A percentile compares a stretch with the other conserved stretches of the same genome.
Conservation (phyloP, 2,113 vertebrate genomes). For the Aphyosemion australe region DNA sequence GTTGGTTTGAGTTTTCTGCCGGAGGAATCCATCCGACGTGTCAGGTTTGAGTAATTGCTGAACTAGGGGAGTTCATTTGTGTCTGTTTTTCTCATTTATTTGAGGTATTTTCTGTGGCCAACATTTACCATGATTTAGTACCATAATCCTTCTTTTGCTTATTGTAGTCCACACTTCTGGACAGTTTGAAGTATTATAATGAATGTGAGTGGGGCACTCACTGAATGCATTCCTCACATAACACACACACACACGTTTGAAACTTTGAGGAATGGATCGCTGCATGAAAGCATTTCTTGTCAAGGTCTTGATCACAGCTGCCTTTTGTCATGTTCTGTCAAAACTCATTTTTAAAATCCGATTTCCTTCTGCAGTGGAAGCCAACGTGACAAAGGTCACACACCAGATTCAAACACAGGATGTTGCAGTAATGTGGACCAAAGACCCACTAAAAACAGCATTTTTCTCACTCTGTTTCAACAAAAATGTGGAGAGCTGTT, state of each 20-base stretch:
- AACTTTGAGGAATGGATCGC: constrained; percentile 1
- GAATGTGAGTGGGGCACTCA: background rate
- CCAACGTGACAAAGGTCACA: constrained; percentile 29
- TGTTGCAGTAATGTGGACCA: constrained; percentile 9
- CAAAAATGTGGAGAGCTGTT: constrained; percentile 6
- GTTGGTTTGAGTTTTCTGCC: background rate
- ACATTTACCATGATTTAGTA: background rate
- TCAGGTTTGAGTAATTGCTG: background rate
- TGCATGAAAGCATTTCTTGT: constrained; percentile 7
- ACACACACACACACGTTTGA: background rate
- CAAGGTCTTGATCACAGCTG: constrained; percentile 10
- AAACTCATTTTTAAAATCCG: constrained; percentile 2
- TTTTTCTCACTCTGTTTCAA: constrained; percentile 2
- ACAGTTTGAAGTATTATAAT: background rate
- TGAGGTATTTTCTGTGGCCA: background rate
- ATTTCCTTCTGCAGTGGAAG: constrained; percentile 19
- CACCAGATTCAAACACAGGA: constrained; percentile 39
- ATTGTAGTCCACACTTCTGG: background rate
- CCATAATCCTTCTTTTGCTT: background rate
- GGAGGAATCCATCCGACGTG: background rate
- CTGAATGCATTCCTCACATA: background rate
- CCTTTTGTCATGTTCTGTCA: background rate
- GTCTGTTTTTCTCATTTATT: background rate
- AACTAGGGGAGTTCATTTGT: background rate
- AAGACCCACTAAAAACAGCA: constrained; percentile 2